phyloP scores from a whole-genome alignment of 2,797 vertebrate genomes.

The Acrossocheilus wenchowensis region DNA sequence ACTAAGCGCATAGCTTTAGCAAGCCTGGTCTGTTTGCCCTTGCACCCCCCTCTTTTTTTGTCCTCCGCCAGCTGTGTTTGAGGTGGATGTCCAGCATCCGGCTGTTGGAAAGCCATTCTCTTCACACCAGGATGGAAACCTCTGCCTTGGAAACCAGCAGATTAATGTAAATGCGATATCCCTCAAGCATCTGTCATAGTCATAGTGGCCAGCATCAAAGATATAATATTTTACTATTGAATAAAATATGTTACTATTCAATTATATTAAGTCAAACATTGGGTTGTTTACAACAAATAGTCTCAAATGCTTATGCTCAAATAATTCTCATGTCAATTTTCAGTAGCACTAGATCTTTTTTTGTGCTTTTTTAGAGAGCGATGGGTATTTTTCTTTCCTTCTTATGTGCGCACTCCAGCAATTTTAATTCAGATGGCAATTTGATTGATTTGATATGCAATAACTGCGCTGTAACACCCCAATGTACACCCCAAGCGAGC shows the following conservation, averaged over 20 bases:
- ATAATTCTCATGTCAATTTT: background rate
- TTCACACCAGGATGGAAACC: constrained; percentile 74
- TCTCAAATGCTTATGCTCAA: background rate
- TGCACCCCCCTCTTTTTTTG: constrained; percentile 22
- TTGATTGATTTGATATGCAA: background rate
- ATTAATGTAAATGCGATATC: constrained; percentile 71
- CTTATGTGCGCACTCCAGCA: background rate
- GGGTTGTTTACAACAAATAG: background rate
- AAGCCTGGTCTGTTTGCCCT: constrained; percentile 56
- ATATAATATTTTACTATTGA: background rate
- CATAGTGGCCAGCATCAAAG: background rate
- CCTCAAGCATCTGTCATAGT: constrained; percentile 65
- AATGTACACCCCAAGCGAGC: background rate
- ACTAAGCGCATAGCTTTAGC: constrained; percentile 63
- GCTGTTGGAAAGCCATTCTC: constrained; percentile 72
- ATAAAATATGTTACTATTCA: background rate
- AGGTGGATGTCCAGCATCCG: constrained; percentile 69
- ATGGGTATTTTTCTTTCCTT: background rate
- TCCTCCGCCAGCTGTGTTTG: constrained; percentile 76
- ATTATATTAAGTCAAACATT: constrained; percentile 13
- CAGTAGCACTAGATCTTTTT: no score
- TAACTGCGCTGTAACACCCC: background rate
- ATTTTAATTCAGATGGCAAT: background rate
- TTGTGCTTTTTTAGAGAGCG: no score
- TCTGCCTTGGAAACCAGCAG: constrained; percentile 72